A percentile compares a stretch with the other conserved stretches of the same genome.
Evolutionary conservation across 2,113 vertebrate genomes (phyloP).

Genomic region (Gobiocypris rarus): DNA sequence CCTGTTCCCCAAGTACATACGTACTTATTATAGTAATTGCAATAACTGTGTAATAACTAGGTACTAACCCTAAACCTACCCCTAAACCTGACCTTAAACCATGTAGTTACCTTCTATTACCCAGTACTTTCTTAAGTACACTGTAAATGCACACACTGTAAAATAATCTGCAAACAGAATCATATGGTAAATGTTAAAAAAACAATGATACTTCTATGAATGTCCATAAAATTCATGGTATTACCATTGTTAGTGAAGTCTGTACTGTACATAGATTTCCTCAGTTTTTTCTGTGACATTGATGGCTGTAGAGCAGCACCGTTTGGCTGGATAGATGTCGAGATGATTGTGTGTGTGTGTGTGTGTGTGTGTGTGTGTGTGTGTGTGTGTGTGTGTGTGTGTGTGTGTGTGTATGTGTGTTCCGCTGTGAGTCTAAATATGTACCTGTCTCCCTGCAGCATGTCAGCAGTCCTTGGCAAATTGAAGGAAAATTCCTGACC

Average conservation of each 20-base stretch:
- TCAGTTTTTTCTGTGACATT: neutral
- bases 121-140: too few relatives aligned
- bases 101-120: too few relatives aligned
- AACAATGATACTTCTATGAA: neutral
- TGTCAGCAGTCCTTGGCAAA: slow-evolving; percentile 35
- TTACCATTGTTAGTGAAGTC: neutral
- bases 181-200: neutral
- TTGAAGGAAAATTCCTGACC: slow-evolving; percentile 45
- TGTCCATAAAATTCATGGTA: neutral
- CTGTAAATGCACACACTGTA: too few relatives aligned
- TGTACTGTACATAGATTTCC: neutral
- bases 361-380: neutral
- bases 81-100: too few relatives aligned
- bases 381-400: neutral
- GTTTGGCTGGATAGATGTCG: neutral
- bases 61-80: too few relatives aligned
- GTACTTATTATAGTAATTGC: too few relatives aligned
- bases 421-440: slow-evolving; percentile 39
- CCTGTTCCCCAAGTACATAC: too few relatives aligned
- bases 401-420: slow-evolving; percentile 7
- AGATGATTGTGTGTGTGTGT: neutral
- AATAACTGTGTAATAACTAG: too few relatives aligned
- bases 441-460: slow-evolving; percentile 20
- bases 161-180: neutral
- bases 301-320: neutral